These are phyloP conservation scores for Drosophila multiciliata DNA, from an alignment of 2,888 invertebrate species.

Conservation along the genomic window DNA sequence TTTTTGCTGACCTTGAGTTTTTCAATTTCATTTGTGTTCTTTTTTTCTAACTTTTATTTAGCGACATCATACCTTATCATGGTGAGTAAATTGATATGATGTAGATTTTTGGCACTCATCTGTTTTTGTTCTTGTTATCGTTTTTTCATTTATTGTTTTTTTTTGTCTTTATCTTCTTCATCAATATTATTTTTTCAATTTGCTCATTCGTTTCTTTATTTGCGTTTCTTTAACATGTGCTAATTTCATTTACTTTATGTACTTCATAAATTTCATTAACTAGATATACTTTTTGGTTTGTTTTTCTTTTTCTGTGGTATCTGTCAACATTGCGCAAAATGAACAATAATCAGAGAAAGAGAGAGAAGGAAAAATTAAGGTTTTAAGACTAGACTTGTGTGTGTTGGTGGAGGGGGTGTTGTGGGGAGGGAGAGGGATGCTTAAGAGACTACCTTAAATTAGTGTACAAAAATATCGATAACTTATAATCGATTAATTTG, in stretches of 20 bases:
- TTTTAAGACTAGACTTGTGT: constrained; percentile 38
- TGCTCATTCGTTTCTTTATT: constrained; percentile 60
- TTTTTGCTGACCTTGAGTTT: constrained; percentile 4
- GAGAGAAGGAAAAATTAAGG: constrained; percentile 6
- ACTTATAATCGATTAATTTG: constrained; percentile 70
- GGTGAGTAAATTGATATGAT: constrained; percentile 72
- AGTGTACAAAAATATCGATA: constrained; percentile 77
- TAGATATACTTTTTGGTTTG: constrained; percentile 26
- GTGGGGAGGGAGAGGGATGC: constrained; percentile 23
- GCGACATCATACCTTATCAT: constrained; percentile 67
- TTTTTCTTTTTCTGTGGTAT: constrained; percentile 23
- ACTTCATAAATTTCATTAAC: constrained; percentile 51
- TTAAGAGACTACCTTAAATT: constrained; percentile 68
- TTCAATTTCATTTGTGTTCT: constrained; percentile 10
- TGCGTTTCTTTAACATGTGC: constrained; percentile 76
- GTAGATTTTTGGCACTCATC: constrained; percentile 61
- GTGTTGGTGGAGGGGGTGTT: not conserved
- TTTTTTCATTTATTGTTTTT: constrained; percentile 13
- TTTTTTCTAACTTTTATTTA: constrained; percentile 23
- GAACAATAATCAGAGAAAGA: constrained; percentile 18
- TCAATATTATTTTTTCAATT: constrained; percentile 16
- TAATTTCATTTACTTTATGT: constrained; percentile 60
- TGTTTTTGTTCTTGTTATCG: constrained; percentile 30
- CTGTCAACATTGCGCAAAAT: constrained; percentile 44
- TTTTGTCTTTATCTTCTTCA: not conserved